phyloP scores from a whole-genome alignment of 2,797 vertebrate species.

The Phrynocephalus forsythii region DNA sequence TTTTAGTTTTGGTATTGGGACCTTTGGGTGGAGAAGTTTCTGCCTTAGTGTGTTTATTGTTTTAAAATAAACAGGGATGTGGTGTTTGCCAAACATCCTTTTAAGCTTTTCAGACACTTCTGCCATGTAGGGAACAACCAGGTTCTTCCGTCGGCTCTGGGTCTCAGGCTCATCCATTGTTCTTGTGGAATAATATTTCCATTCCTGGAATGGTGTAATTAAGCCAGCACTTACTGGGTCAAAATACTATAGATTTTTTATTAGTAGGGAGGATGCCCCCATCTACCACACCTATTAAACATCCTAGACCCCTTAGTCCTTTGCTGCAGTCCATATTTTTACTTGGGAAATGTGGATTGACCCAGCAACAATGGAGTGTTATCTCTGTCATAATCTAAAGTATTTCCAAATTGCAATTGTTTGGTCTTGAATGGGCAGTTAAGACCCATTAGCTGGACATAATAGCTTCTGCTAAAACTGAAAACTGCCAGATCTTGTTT shows the following conservation, averaged over 20 bases:
- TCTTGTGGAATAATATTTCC: too few species aligned
- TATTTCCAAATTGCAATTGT: neutral
- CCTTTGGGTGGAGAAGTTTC: too few species aligned
- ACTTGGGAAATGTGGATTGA: neutral
- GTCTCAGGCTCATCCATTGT: too few species aligned
- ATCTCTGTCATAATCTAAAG: neutral
- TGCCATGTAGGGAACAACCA: too few species aligned
- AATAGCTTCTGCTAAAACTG: neutral
- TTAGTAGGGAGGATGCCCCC: neutral
- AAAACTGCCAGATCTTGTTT: neutral
- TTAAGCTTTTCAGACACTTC: too few species aligned
- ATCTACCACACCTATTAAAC: neutral
- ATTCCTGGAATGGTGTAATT: neutral
- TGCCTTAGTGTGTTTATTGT: too few species aligned
- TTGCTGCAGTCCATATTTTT: neutral
- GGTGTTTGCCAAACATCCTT: too few species aligned
- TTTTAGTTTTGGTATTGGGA: too few species aligned
- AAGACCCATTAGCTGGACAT: neutral
- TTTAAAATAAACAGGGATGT: too few species aligned
- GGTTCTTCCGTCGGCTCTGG: too few species aligned
- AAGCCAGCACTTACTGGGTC: neutral
- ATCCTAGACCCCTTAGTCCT: neutral
- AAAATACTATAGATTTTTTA: neutral
- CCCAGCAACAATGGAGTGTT: neutral
- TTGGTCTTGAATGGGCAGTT: neutral